Evolutionary conservation across 2,797 vertebrate species (phyloP).

Genomic region (Mormyrops boulengeri): DNA sequence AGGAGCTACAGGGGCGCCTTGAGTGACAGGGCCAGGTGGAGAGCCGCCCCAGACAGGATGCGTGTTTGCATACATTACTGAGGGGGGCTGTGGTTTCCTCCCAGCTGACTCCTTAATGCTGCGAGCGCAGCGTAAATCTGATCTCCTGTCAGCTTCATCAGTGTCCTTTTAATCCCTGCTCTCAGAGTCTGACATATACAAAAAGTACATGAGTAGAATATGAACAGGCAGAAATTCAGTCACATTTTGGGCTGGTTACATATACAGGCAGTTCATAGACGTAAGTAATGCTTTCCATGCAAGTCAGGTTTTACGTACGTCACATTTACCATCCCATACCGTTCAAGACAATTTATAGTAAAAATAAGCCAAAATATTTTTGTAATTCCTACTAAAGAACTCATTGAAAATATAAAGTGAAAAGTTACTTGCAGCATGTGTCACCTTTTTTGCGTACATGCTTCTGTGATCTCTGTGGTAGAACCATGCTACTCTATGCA

Average conservation of each 20-base stretch:
- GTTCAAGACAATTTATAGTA: not conserved
- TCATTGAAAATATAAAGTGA: too few species aligned
- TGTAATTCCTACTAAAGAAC: not conserved
- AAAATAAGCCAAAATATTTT: not conserved
- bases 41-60: conserved; percentile 25
- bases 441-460: not conserved
- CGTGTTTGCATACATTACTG: not conserved
- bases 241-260: not conserved
- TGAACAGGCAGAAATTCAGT: not conserved
- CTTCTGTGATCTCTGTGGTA: not conserved
- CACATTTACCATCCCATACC: not conserved
- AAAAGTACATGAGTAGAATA: not conserved
- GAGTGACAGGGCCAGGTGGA: not conserved
- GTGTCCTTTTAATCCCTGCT: not conserved
- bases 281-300: not conserved
- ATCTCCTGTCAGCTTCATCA: not conserved
- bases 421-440: too few species aligned
- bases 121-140: not conserved
- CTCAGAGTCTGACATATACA: not conserved
- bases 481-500: not conserved
- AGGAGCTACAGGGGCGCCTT: not conserved
- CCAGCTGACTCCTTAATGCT: not conserved
- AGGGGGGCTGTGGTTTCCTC: not conserved
- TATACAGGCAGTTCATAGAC: not conserved
- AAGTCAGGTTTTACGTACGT: not conserved